Evolutionary conservation across 2,113 vertebrate species (phyloP).

Genomic region (Phyllostomus discolor): DNA sequence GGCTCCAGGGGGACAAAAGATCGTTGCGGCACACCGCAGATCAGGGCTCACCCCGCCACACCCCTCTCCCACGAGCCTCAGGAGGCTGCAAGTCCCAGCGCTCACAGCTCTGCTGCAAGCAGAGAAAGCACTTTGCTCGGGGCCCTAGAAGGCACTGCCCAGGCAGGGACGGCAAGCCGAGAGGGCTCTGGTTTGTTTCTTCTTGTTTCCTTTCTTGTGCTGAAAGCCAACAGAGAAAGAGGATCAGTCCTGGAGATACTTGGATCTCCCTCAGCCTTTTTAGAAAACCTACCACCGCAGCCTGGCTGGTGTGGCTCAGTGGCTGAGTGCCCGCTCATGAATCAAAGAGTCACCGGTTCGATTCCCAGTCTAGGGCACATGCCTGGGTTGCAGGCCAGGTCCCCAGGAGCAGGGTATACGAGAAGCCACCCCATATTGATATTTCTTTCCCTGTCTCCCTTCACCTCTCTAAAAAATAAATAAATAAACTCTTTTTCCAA

Average conservation of each 20-base stretch:
- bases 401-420: too few species aligned
- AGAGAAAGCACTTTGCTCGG: neutral
- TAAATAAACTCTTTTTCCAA: too few species aligned
- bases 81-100: neutral
- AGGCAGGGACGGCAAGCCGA: neutral
- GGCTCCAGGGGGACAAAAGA: neutral
- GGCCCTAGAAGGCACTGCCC: neutral
- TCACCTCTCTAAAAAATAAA: too few species aligned
- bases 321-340: too few species aligned
- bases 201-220: neutral
- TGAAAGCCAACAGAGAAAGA: neutral
- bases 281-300: fast-evolving
- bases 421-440: too few species aligned
- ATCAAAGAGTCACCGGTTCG: too few species aligned
- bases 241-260: neutral
- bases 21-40: neutral
- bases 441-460: too few species aligned
- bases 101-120: neutral
- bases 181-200: neutral
- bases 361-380: too few species aligned
- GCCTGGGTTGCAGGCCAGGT: too few species aligned
- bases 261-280: neutral
- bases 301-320: too few species aligned
- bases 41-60: neutral
- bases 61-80: neutral